These are phyloP conservation scores for Trachurus trachurus DNA, from an alignment of 2,797 vertebrate species.

Conservation along the genomic window DNA sequence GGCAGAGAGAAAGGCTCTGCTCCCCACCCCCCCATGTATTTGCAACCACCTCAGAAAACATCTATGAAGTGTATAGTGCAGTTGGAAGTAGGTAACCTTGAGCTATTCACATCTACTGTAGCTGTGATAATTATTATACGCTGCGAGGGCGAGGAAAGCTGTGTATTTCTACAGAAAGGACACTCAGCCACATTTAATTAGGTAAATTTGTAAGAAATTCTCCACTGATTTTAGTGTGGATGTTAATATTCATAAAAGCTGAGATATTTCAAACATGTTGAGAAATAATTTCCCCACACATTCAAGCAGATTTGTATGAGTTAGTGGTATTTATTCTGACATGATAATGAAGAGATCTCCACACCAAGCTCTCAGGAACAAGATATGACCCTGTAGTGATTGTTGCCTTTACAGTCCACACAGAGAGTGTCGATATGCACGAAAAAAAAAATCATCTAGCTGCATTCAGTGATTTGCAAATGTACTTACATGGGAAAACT, in stretches of 20 bases:
- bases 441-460: too few relatives aligned
- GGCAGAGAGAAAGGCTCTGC: constrained; percentile 52
- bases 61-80: constrained; percentile 32
- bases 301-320: constrained; percentile 2
- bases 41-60: constrained; percentile 58
- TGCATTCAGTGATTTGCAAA: too few relatives aligned
- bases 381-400: background rate
- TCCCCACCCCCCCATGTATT: constrained; percentile 25
- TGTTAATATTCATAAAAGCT: constrained; percentile 5
- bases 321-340: background rate
- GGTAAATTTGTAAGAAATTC: constrained; percentile 10
- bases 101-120: constrained; percentile 58
- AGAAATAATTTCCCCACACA: background rate
- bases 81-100: constrained; percentile 62
- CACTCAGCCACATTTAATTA: constrained; percentile 28
- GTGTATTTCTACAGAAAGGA: constrained; percentile 25
- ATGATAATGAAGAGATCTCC: constrained; percentile 1
- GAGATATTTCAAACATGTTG: constrained; percentile 7
- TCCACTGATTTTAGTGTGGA: background rate
- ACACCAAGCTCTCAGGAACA: background rate
- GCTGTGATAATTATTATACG: constrained; percentile 40
- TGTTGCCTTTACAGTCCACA: background rate
- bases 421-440: too few relatives aligned
- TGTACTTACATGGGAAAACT: too few relatives aligned
- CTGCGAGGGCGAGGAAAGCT: constrained; percentile 9